A percentile compares a stretch with the other conserved stretches of the same genome.
These are phyloP conservation scores for Rhynchomys soricoides DNA, from an alignment of 2,113 vertebrate species.

Conservation along the genomic window DNA sequence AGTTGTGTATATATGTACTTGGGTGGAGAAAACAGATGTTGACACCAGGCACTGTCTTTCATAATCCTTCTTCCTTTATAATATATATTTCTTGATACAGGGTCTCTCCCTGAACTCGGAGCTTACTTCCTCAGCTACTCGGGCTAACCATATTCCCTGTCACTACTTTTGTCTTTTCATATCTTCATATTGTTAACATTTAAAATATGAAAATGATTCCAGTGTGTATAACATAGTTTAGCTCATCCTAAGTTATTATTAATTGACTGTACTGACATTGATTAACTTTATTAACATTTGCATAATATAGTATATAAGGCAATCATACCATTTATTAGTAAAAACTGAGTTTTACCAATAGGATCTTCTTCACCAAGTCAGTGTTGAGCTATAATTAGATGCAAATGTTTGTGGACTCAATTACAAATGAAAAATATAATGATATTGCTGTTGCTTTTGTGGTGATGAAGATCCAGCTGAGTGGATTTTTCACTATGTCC, in stretches of 20 bases:
- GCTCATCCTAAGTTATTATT: neutral
- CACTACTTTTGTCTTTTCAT: neutral
- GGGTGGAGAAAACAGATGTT: neutral
- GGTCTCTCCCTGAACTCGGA: neutral
- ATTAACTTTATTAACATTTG: slow-evolving; percentile 3
- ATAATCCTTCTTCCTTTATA: neutral
- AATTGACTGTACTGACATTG: neutral
- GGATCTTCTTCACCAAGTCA: neutral
- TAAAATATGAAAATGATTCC: slow-evolving; percentile 28
- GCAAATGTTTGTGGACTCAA: neutral
- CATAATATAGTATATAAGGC: neutral
- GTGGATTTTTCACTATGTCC: neutral
- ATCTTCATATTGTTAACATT: neutral
- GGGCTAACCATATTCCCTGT: neutral
- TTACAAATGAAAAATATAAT: neutral
- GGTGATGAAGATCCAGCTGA: neutral
- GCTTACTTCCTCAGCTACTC: neutral
- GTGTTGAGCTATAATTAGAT: neutral
- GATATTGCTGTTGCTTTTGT: neutral
- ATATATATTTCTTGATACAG: neutral
- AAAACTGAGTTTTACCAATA: slow-evolving; percentile 25
- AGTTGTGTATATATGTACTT: neutral
- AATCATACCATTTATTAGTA: neutral
- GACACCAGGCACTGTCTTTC: neutral
- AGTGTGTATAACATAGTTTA: neutral